A percentile compares a stretch with the other conserved stretches of the same genome.
phyloP scores from a whole-genome alignment of 23 tunicate genomes.

The Clavelina lepadiformis region DNA sequence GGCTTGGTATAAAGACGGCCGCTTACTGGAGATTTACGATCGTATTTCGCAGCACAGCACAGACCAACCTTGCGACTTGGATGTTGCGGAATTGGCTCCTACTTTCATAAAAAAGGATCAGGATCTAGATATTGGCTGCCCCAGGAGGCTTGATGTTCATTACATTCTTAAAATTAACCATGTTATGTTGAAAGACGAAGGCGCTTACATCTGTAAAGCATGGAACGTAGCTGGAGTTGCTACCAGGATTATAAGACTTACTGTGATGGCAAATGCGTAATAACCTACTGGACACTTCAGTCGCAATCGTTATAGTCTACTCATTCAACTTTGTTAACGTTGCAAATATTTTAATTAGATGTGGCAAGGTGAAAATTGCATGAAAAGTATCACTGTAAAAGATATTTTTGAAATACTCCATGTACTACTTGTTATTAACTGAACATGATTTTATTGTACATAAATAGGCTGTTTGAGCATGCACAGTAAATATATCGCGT shows the following conservation, averaged over 20 bases:
- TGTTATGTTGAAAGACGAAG: constrained; percentile 43
- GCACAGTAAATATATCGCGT: too few species aligned
- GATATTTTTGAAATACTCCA: too few species aligned
- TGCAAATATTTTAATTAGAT: too few species aligned
- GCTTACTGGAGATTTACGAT: constrained; percentile 73
- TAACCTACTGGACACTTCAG: too few species aligned
- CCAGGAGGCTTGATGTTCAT: constrained; percentile 59
- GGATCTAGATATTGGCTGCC: constrained; percentile 27
- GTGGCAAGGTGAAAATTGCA: too few species aligned
- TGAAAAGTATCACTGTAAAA: too few species aligned
- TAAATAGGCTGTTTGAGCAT: too few species aligned
- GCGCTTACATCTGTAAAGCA: constrained; percentile 83
- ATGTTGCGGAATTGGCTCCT: constrained; percentile 14
- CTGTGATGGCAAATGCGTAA: too few species aligned
- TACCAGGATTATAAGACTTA: constrained; percentile 41
- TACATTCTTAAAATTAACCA: constrained; percentile 63
- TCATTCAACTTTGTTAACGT: too few species aligned
- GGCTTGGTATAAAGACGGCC: constrained; percentile 90
- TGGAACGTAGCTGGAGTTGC: constrained; percentile 91
- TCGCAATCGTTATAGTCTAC: too few species aligned
- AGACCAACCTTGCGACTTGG: constrained; percentile 19
- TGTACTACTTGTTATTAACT: too few species aligned
- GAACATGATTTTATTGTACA: too few species aligned
- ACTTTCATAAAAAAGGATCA: constrained; percentile 4
- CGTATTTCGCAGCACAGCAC: constrained; percentile 58